Base-by-base conservation (phyloP, 2,888 invertebrate species). In the Agriotes lineatus region DNA sequence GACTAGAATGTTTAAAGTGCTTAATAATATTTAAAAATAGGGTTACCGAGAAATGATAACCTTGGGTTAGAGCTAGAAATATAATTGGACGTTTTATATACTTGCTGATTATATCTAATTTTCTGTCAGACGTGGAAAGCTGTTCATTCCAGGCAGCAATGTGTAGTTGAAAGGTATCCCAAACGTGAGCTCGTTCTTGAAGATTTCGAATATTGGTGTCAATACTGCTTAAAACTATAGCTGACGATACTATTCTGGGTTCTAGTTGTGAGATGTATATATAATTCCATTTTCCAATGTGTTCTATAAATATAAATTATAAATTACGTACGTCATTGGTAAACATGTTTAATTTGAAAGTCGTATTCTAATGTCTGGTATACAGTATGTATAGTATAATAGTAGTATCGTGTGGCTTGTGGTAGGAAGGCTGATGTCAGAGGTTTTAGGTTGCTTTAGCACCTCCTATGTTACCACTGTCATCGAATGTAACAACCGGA, bases 141-240 rank as follows among this genome's bases (percentile, higher is more conserved):
- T 86, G 86, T 37, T 87, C 86, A 67, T 86, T 87, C 87, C 87
- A 87, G 0, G 87, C 84, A 12, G 85, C 82, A 39, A 87, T 85
- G 73, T 87, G 87, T 70, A 86, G 84, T 70, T 86, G 86, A 75
- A 87, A 86, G 22, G 86, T 86, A 59, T 86, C 85, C 87, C 87
- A 87, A 2, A 85, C 85, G 69, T 86, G 86, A 0, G 87, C 85
- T 56, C 86, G 83, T 72, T 87, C 86, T 74, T 83, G 85, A 19
- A 87, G 77, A 70, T 82, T 82, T 71, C 85, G 84, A 20, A 87
- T 79, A 63, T 86, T 86, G 68, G 79, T 82, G 74, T 87, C 86
- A 39, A 87, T 80, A 65, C 79, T 82, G 1, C 82, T 79, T 2
- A 87, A 75, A 1, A 82, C 79, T 7, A 81, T 80, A 9, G 81